phyloP scores from a whole-genome alignment of 2,113 vertebrate genomes.

The Emberiza fucata region DNA sequence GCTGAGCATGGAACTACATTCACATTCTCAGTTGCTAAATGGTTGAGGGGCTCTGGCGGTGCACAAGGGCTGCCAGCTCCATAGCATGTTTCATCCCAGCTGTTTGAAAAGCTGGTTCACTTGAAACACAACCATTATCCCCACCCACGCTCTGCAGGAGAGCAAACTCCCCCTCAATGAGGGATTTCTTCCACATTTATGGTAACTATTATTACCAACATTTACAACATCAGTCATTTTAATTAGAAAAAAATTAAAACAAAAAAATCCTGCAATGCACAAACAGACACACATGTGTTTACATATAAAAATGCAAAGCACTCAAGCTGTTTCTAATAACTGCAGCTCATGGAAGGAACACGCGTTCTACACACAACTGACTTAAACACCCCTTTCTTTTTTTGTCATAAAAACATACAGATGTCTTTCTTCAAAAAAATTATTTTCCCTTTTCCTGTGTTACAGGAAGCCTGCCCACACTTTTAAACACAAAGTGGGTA shows the following conservation, averaged over 20 bases:
- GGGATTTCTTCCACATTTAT: constrained; percentile 65
- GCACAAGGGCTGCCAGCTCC: not conserved
- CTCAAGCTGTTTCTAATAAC: constrained; percentile 41
- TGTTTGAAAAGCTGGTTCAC: not conserved
- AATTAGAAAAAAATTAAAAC: not conserved
- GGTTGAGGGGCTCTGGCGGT: not conserved
- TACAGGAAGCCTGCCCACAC: constrained; percentile 71
- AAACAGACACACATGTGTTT: not conserved
- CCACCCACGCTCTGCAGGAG: constrained; percentile 15
- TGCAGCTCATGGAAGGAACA: constrained; percentile 41
- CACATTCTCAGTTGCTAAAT: not conserved
- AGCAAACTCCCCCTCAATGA: constrained; percentile 1
- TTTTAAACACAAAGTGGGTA: constrained; percentile 72
- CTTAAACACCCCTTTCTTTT: constrained; percentile 19
- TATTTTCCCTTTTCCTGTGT: constrained; percentile 62
- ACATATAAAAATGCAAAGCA: constrained; percentile 41
- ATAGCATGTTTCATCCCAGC: not conserved
- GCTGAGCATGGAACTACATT: not conserved
- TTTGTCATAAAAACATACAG: constrained; percentile 61
- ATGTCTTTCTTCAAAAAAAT: constrained; percentile 56
- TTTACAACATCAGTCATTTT: constrained; percentile 35
- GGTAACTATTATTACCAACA: constrained; percentile 59
- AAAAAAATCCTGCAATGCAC: not conserved
- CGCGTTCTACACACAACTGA: constrained; percentile 27
- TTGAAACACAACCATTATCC: constrained; percentile 36